These are phyloP conservation scores for Vicugna pacos DNA, from an alignment of 2,113 vertebrate genomes.

Conservation along the genomic window DNA sequence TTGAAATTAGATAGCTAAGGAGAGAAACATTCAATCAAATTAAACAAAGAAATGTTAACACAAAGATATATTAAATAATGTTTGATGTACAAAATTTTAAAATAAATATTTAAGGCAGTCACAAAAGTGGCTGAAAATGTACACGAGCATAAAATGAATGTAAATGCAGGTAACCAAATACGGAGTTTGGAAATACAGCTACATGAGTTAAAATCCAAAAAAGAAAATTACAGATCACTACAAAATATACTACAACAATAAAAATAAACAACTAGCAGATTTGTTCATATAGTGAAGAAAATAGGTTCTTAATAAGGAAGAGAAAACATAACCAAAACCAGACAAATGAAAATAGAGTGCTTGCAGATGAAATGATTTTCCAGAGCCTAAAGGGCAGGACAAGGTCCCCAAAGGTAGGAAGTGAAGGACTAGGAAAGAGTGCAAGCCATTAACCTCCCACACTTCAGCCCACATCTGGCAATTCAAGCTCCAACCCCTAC, in stretches of 20 bases:
- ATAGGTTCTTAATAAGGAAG: background rate
- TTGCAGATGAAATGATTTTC: background rate
- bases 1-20: background rate
- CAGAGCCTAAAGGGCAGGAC: background rate
- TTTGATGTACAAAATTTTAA: background rate
- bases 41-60: background rate
- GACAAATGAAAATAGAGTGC: background rate
- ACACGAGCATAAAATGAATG: background rate
- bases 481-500: background rate
- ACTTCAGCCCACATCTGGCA: background rate
- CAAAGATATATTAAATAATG: background rate
- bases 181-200: background rate
- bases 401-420: background rate
- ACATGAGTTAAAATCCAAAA: background rate
- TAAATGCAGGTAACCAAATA: background rate
- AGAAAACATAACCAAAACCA: background rate
- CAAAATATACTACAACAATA: background rate
- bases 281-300: background rate
- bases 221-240: background rate
- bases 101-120: background rate
- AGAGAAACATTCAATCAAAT: background rate
- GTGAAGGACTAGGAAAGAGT: background rate
- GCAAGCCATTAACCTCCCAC: background rate
- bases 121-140: background rate
- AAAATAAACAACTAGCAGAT: background rate